These are phyloP conservation scores for Nephrotoma appendiculata DNA, from an alignment of 2,888 invertebrate genomes.

Conservation along the genomic window DNA sequence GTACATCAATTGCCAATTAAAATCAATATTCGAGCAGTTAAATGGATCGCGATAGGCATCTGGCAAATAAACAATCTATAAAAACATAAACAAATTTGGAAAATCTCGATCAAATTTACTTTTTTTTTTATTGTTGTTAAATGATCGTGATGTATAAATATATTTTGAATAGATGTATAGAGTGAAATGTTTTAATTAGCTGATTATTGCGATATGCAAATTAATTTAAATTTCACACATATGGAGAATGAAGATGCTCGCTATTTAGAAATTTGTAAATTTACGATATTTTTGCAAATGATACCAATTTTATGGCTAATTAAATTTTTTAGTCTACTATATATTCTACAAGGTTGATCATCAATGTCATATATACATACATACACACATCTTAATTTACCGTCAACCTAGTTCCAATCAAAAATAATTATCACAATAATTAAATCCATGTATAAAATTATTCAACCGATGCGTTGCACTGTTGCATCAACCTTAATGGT, in stretches of 20 bases:
- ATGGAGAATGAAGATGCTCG: background rate
- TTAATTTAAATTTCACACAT: background rate
- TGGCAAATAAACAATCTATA: too few species aligned
- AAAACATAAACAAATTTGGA: too few species aligned
- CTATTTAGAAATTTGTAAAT: background rate
- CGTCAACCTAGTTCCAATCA: background rate
- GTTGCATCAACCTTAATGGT: background rate
- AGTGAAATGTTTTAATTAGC: too few species aligned
- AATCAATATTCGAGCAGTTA: too few species aligned
- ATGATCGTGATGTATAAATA: background rate
- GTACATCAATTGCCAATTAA: too few species aligned
- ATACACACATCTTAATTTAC: background rate
- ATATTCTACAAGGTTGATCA: background rate
- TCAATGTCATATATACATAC: background rate
- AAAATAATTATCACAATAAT: background rate
- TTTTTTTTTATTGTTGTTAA: too few species aligned
- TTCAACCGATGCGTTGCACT: background rate
- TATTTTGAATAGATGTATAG: too few species aligned
- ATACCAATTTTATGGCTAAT: too few species aligned
- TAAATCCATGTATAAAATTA: background rate
- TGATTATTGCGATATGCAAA: background rate
- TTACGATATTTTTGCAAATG: too few species aligned
- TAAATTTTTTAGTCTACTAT: too few species aligned
- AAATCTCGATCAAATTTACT: background rate
- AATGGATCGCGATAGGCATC: too few species aligned